phyloP scores from a whole-genome alignment of 2,888 invertebrate genomes.

The Dasypogon diadema region DNA sequence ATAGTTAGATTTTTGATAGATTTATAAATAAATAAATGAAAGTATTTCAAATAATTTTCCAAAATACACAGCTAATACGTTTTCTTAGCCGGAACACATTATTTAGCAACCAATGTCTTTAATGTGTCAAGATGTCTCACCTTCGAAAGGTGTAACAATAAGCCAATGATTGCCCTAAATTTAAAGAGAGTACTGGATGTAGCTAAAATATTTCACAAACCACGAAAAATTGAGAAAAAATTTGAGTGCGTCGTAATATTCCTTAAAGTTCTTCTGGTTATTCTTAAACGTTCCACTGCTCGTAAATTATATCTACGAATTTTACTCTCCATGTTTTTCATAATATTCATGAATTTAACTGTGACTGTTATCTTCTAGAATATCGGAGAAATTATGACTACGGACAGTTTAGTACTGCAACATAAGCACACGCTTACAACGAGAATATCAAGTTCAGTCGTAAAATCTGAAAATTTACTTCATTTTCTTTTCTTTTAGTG shows the following conservation, averaged over 20 bases:
- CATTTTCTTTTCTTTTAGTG: slow-evolving; percentile 65
- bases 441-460: slow-evolving; percentile 24
- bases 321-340: slow-evolving; percentile 3
- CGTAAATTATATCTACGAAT: slow-evolving; percentile 20
- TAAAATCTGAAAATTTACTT: slow-evolving; percentile 62
- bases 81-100: no score
- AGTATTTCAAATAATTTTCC: no score
- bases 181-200: no score
- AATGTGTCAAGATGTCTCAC: no score
- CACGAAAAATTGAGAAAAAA: background rate
- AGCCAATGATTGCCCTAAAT: no score
- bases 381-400: slow-evolving; percentile 29
- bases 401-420: slow-evolving; percentile 18
- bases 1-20: no score
- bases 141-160: no score
- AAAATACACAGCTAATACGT: no score
- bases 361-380: slow-evolving; percentile 18
- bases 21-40: no score
- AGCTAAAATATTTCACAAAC: no score
- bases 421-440: slow-evolving; percentile 10
- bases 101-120: no score
- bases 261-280: background rate
- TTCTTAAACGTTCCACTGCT: background rate
- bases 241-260: background rate
- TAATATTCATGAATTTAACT: slow-evolving; percentile 23